phyloP scores from a whole-genome alignment of 2,888 invertebrate genomes.

The Polyommatus icarus region DNA sequence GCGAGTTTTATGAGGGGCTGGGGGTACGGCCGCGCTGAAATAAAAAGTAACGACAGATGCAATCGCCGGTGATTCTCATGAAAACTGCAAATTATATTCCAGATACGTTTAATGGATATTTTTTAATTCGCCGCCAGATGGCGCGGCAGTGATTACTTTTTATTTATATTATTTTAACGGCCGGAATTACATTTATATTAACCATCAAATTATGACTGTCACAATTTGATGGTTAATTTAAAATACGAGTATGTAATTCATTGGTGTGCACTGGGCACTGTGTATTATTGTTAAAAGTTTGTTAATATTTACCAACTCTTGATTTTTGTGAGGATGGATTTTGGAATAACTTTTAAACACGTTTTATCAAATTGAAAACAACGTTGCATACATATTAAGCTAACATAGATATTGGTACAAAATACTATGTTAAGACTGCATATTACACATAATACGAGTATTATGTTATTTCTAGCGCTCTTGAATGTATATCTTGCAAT shows the following conservation, averaged over 20 bases:
- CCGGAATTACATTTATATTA: background rate
- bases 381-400: background rate
- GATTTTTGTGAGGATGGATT: background rate
- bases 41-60: constrained; percentile 35
- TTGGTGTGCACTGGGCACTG: too few species aligned
- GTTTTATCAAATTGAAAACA: background rate
- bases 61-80: constrained; percentile 28
- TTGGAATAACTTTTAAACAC: background rate
- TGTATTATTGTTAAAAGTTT: background rate
- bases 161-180: constrained; percentile 12
- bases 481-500: background rate
- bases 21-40: constrained; percentile 59
- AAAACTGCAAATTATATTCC: constrained; percentile 26
- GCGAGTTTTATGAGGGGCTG: constrained; percentile 57
- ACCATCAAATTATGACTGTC: background rate
- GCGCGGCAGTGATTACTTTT: background rate
- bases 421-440: background rate
- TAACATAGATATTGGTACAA: background rate
- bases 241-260: too few species aligned
- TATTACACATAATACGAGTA: background rate
- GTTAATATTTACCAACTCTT: background rate
- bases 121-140: constrained; percentile 25
- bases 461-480: background rate
- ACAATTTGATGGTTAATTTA: too few species aligned
- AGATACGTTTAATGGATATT: constrained; percentile 28